These are phyloP conservation scores for Whitmania pigra DNA, from an alignment of 1,140 invertebrate genomes.

Conservation along the genomic window DNA sequence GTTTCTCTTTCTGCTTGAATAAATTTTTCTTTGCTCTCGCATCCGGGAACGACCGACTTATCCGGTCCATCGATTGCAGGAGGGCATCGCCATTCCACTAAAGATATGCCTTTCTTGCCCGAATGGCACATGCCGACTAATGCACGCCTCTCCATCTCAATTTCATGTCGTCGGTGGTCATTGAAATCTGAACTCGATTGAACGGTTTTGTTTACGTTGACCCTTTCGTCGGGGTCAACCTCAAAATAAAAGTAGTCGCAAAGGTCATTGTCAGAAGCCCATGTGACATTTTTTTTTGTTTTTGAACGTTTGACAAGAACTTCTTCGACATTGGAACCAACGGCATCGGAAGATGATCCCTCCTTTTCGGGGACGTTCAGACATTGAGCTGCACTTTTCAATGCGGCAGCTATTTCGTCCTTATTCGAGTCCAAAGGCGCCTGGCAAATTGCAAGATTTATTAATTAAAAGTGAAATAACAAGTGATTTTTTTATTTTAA, in stretches of 20 bases:
- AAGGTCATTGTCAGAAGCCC: conserved; percentile 6
- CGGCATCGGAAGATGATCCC: not conserved
- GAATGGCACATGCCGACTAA: not conserved
- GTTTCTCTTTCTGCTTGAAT: not conserved
- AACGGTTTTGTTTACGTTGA: not conserved
- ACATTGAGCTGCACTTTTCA: not conserved
- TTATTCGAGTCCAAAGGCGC: not conserved
- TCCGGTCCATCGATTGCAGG: not conserved
- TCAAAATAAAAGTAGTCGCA: conserved; percentile 4
- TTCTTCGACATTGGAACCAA: not conserved
- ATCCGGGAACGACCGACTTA: not conserved
- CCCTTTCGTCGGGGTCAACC: not conserved
- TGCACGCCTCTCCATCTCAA: conserved; percentile 5
- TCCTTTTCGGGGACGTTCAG: not conserved
- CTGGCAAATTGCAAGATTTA: not conserved
- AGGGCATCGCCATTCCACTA: not conserved
- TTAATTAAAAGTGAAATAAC: not conserved
- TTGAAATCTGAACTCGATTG: conserved; percentile 7
- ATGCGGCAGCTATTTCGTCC: not conserved
- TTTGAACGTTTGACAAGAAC: not conserved
- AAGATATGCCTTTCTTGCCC: not conserved
- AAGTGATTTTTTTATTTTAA: too few relatives aligned
- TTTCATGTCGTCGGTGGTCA: not conserved
- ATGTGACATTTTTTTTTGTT: not conserved
- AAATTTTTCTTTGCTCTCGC: conserved; percentile 9